A percentile compares a stretch with the other conserved stretches of the same genome.
Evolutionary conservation across 2,113 vertebrate genomes (phyloP).

Genomic region (Chionomys nivalis): DNA sequence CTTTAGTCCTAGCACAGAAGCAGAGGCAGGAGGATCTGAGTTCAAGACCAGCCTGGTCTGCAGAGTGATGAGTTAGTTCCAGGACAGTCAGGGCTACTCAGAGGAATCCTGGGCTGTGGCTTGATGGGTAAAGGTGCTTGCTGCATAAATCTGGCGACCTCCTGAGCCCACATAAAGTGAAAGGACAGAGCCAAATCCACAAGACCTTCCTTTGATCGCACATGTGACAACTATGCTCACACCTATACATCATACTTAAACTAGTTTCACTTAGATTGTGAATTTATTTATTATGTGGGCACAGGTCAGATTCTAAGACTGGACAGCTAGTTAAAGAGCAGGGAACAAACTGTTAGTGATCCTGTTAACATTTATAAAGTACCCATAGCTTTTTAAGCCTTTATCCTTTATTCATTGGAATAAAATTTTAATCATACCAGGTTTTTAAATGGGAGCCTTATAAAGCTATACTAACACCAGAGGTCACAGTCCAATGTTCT

Average conservation of each 20-base stretch:
- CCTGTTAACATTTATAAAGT: neutral
- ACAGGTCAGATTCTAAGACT: neutral
- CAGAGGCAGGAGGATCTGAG: neutral
- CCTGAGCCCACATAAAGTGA: neutral
- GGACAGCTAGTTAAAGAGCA: neutral
- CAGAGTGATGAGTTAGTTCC: neutral
- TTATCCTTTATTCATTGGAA: neutral
- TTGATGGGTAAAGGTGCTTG: neutral
- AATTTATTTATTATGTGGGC: constrained; percentile 9
- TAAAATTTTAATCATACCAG: neutral
- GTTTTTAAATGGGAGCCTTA: neutral
- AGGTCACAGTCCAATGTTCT: neutral
- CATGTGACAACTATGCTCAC: neutral
- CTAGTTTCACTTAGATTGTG: neutral
- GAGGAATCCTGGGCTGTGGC: neutral
- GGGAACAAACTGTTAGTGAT: neutral
- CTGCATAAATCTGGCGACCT: neutral
- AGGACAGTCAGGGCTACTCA: neutral
- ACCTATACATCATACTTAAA: neutral
- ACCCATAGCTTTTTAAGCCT: neutral
- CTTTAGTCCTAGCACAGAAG: neutral
- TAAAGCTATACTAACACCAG: no score
- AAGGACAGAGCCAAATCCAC: neutral
- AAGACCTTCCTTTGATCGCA: neutral
- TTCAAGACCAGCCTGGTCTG: neutral